These are phyloP conservation scores for Crocodylus rhombifer DNA, from an alignment of 2,797 vertebrate genomes.

Conservation along the genomic window DNA sequence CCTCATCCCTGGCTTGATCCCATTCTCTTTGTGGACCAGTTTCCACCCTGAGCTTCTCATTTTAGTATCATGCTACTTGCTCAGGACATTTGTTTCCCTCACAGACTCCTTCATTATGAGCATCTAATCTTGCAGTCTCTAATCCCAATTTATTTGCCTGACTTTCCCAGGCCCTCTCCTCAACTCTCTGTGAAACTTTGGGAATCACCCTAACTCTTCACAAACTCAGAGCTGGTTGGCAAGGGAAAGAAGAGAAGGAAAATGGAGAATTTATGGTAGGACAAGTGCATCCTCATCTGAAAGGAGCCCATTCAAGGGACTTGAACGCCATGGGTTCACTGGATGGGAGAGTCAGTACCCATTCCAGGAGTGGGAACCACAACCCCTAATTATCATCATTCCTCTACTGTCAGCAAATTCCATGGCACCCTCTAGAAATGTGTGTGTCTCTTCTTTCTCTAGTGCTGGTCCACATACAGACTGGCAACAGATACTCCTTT, in stretches of 20 bases:
- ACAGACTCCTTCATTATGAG: not conserved
- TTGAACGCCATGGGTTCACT: too few species aligned
- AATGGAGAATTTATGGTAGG: not conserved
- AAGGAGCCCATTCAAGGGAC: too few species aligned
- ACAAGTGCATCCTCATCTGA: too few species aligned
- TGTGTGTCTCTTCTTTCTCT: too few species aligned
- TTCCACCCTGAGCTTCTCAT: not conserved
- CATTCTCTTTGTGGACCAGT: not conserved
- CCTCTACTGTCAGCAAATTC: too few species aligned
- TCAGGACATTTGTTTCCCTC: not conserved
- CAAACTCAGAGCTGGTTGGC: not conserved
- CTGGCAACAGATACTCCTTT: too few species aligned
- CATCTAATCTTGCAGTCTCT: not conserved
- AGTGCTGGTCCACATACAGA: too few species aligned
- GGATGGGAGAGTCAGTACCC: too few species aligned
- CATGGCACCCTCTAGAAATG: too few species aligned
- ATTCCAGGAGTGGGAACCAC: too few species aligned
- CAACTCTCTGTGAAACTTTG: not conserved
- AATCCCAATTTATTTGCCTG: too few species aligned
- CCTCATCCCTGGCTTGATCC: not conserved
- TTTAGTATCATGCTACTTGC: accelerated
- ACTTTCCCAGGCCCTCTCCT: not conserved
- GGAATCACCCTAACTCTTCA: not conserved
- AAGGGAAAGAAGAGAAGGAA: not conserved
- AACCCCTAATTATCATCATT: too few species aligned